Conservation (phyloP, 2,797 vertebrate genomes). For the Neomorphus geoffroyi region DNA sequence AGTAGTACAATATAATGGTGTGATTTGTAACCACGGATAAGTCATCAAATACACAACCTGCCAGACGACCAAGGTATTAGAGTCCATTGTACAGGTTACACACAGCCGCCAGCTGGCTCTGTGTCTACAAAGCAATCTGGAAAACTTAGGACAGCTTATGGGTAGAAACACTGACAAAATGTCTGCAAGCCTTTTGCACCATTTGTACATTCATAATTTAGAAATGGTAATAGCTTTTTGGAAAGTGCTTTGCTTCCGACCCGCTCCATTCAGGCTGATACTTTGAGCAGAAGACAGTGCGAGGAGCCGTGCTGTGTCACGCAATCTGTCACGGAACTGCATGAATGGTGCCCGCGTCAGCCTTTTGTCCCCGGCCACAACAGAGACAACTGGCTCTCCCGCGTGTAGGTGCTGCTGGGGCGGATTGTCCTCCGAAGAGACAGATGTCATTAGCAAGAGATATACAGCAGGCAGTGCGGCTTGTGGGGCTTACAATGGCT, state of each 20-base stretch:
- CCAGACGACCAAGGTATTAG: not conserved
- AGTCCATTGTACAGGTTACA: not conserved
- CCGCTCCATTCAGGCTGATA: not conserved
- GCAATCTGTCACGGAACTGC: conserved; percentile 14
- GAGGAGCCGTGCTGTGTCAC: not conserved
- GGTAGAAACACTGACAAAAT: not conserved
- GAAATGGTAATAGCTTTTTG: conserved; percentile 22
- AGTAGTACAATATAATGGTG: not conserved
- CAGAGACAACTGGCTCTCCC: conserved; percentile 1
- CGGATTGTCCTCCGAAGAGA: not conserved
- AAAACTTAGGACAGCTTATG: not conserved
- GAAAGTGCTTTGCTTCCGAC: not conserved
- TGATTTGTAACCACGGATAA: not conserved
- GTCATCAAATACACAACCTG: not conserved
- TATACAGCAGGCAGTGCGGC: not conserved
- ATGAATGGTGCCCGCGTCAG: not conserved
- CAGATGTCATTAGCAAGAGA: conserved; percentile 22
- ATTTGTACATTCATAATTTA: not conserved
- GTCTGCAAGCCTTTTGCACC: not conserved
- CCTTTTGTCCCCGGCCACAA: conserved; percentile 21
- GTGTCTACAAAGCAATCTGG: not conserved
- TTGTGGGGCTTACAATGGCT: not conserved
- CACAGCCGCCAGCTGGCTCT: not conserved
- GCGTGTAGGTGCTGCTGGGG: not conserved
- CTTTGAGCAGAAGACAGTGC: not conserved